Evolutionary conservation across 2,888 invertebrate species (phyloP).

Genomic region (Pocota personata): DNA sequence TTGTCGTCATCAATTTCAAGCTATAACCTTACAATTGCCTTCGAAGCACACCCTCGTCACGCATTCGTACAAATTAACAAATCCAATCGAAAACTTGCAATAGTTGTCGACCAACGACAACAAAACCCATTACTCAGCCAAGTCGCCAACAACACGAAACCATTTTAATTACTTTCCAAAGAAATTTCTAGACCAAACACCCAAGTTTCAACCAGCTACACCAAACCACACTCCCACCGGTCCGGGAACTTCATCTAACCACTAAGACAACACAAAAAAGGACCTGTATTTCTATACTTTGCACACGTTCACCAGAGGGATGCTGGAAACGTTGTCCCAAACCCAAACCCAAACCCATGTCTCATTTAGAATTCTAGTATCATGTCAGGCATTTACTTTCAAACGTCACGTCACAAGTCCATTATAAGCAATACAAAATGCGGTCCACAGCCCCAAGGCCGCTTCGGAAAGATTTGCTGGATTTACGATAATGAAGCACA

Average conservation of each 20-base stretch:
- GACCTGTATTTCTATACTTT: not conserved
- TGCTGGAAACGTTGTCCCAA: not conserved
- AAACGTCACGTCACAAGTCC: slow-evolving; percentile 68
- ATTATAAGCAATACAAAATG: slow-evolving; percentile 56
- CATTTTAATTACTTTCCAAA: slow-evolving; percentile 65
- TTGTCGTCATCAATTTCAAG: not conserved
- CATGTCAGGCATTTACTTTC: slow-evolving; percentile 67
- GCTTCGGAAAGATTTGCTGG: slow-evolving; percentile 33
- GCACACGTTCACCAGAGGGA: slow-evolving; percentile 2
- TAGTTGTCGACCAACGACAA: slow-evolving; percentile 27
- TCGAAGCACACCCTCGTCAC: slow-evolving; percentile 41
- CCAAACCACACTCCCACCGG: not conserved
- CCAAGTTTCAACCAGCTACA: not conserved
- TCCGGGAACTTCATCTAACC: slow-evolving; percentile 10
- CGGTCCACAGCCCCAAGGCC: slow-evolving; percentile 11
- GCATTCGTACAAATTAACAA: slow-evolving; percentile 64
- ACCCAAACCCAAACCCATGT: slow-evolving; percentile 7
- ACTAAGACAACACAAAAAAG: slow-evolving; percentile 5
- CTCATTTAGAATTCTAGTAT: slow-evolving; percentile 69
- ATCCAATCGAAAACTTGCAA: slow-evolving; percentile 61
- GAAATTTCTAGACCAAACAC: slow-evolving; percentile 26
- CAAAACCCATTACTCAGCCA: slow-evolving; percentile 40
- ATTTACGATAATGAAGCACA: slow-evolving; percentile 61
- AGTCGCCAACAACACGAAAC: slow-evolving; percentile 44
- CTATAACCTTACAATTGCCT: slow-evolving; percentile 1